Conservation (phyloP, 2,113 vertebrate genomes). For the Litocranius walleri region DNA sequence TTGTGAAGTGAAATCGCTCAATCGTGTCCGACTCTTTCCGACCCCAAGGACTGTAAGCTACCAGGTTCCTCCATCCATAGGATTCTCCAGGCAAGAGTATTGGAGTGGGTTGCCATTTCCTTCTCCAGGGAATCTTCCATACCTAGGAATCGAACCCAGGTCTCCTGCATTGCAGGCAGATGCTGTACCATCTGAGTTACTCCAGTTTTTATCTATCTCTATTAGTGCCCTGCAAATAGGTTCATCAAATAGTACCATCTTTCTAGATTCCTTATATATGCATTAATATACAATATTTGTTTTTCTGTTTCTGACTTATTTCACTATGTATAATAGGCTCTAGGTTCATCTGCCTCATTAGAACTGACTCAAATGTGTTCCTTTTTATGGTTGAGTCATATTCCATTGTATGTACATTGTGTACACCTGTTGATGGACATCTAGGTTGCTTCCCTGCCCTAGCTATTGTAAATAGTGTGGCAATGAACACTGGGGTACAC, state of each 20-base stretch:
- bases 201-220: not conserved
- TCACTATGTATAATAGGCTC: not conserved
- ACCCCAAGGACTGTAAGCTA: no score
- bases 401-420: not conserved
- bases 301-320: not conserved
- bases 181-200: no score
- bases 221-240: not conserved
- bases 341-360: not conserved
- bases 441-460: not conserved
- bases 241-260: not conserved
- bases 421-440: not conserved
- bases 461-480: not conserved
- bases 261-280: not conserved
- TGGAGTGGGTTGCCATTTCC: no score
- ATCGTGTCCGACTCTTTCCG: no score
- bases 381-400: not conserved
- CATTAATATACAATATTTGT: not conserved
- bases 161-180: no score
- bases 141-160: no score
- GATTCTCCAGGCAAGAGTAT: no score
- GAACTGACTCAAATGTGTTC: not conserved
- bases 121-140: no score
- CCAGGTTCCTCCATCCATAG: no score
- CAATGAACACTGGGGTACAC: not conserved
- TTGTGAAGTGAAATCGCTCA: no score